Evolutionary conservation across 2,797 vertebrate genomes (phyloP).

Genomic region (Gobio occitaniae): DNA sequence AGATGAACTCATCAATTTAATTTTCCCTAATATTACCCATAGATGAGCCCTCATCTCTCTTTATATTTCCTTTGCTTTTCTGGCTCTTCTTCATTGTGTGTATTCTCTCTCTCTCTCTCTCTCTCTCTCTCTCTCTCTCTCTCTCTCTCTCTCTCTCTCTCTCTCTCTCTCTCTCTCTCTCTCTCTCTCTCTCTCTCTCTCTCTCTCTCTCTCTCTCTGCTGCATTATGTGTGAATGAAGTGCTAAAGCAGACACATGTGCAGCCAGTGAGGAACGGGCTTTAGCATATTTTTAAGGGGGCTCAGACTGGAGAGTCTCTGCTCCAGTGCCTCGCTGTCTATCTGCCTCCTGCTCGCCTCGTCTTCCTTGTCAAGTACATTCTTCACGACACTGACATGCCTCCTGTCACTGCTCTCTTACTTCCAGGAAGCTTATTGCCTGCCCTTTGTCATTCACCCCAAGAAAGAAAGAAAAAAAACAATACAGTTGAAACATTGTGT

Average conservation of each 20-base stretch:
- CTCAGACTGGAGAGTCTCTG: slow-evolving; percentile 53
- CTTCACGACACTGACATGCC: slow-evolving; percentile 29
- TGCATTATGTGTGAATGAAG: slow-evolving; percentile 42
- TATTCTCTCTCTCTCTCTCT: slow-evolving; percentile 61
- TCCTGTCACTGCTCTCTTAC: slow-evolving; percentile 42
- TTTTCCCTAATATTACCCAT: slow-evolving; percentile 63
- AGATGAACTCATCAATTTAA: slow-evolving; percentile 82
- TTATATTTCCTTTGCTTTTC: slow-evolving; percentile 29
- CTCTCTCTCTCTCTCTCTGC: no score
- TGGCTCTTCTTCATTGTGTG: slow-evolving; percentile 25
- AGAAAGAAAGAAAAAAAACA: not conserved
- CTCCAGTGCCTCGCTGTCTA: slow-evolving; percentile 41
- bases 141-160: no score
- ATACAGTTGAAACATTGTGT: not conserved
- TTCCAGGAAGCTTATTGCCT: slow-evolving; percentile 14
- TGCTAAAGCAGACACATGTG: slow-evolving; percentile 61
- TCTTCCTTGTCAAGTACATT: slow-evolving; percentile 40
- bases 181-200: no score
- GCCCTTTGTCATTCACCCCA: slow-evolving; percentile 6
- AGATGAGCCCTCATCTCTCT: slow-evolving; percentile 28
- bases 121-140: no score
- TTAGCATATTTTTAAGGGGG: slow-evolving; percentile 54
- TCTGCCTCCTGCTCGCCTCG: not conserved
- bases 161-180: no score
- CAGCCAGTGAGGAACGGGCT: slow-evolving; percentile 60